Conservation (phyloP, 2,797 vertebrate genomes). For the Amniataba percoides region DNA sequence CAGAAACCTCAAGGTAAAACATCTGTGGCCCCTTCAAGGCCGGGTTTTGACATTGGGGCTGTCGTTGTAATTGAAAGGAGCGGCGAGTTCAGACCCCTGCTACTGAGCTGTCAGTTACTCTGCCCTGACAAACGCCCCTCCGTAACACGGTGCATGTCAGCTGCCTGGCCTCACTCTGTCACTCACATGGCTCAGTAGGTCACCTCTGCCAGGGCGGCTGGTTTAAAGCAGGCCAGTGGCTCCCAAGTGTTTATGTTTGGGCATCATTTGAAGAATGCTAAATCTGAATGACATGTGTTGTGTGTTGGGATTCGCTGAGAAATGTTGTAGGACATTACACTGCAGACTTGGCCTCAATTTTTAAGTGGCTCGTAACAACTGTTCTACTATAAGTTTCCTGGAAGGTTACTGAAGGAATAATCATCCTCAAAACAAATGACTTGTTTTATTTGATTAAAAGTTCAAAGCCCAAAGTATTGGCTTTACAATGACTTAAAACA, state of each 20-base stretch:
- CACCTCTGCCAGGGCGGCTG: constrained; percentile 39
- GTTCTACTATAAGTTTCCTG: background rate
- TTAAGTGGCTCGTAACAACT: constrained; percentile 6
- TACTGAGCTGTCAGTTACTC: constrained; percentile 38
- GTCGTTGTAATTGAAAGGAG: constrained; percentile 52
- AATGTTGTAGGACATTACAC: constrained; percentile 29
- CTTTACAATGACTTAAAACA: background rate
- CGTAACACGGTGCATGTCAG: constrained; percentile 32
- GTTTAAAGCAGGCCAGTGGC: constrained; percentile 48
- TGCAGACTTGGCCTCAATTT: constrained; percentile 38
- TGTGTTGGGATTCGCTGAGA: constrained; percentile 34
- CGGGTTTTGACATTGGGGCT: constrained; percentile 10
- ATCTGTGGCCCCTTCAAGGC: constrained; percentile 1
- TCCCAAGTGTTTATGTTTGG: constrained; percentile 60
- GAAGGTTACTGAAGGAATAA: background rate
- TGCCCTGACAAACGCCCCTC: constrained; percentile 43
- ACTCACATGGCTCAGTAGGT: constrained; percentile 67
- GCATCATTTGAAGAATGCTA: constrained; percentile 48
- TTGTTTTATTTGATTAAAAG: background rate
- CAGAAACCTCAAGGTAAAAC: constrained; percentile 90
- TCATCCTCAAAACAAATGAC: background rate
- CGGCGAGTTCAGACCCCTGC: constrained; percentile 28
- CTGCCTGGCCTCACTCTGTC: constrained; percentile 63
- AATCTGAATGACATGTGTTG: constrained; percentile 48
- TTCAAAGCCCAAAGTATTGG: background rate